Conservation (phyloP, 1,140 invertebrate species). For the Chelonus insularis region DNA sequence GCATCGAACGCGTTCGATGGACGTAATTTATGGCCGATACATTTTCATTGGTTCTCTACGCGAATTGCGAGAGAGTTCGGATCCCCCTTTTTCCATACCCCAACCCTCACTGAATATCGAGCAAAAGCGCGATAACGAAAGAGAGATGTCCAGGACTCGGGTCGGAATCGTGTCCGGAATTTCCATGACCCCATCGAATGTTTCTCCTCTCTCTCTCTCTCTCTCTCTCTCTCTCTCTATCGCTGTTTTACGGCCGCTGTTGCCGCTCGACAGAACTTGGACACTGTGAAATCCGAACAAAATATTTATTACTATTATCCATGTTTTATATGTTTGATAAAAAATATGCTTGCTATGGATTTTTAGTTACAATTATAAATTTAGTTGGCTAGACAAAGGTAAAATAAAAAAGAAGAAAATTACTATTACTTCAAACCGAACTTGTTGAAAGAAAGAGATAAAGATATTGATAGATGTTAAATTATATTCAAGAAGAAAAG, state of each 20-base stretch:
- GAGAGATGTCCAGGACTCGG: slow-evolving; percentile 19
- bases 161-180: slow-evolving; percentile 23
- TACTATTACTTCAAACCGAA: too few species aligned
- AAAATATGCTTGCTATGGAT: not conserved
- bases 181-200: slow-evolving; percentile 14
- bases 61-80: too few species aligned
- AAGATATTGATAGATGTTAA: too few species aligned
- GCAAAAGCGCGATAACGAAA: slow-evolving; percentile 26
- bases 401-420: too few species aligned
- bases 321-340: not conserved
- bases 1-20: slow-evolving; percentile 30
- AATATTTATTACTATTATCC: slow-evolving; percentile 19
- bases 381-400: too few species aligned
- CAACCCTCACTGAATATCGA: slow-evolving; percentile 21
- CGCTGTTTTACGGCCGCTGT: not conserved
- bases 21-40: slow-evolving; percentile 48
- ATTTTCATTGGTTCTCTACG: slow-evolving; percentile 25
- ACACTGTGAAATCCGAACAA: slow-evolving; percentile 19
- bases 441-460: too few species aligned
- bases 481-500: too few species aligned
- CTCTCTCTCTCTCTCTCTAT: not conserved
- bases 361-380: not conserved
- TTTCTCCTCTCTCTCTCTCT: not conserved
- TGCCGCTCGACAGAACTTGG: not conserved
- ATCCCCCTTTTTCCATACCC: not conserved